Evolutionary conservation across 2,797 vertebrate species (phyloP).

Genomic region (Helostoma temminkii): DNA sequence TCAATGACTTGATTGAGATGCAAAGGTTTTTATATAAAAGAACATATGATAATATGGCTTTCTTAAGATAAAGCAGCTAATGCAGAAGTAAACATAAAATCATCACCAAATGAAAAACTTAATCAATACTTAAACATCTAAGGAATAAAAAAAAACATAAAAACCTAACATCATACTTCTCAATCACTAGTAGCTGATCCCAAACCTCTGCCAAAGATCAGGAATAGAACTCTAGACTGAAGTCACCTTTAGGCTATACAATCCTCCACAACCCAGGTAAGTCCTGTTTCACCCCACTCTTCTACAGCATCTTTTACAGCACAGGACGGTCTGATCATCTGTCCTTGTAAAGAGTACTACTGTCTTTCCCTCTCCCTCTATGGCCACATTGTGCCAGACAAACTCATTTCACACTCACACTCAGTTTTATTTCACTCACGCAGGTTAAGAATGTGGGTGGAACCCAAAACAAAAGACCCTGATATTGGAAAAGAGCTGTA

Average conservation of each 20-base stretch:
- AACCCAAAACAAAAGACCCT: not conserved
- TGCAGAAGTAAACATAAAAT: not conserved
- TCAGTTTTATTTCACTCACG: not conserved
- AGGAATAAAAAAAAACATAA: too few species aligned
- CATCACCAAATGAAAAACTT: not conserved
- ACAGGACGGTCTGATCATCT: not conserved
- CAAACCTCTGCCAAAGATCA: too few species aligned
- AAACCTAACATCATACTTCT: too few species aligned
- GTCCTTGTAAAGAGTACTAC: not conserved
- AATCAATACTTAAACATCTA: too few species aligned
- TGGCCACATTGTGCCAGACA: not conserved
- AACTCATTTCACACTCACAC: not conserved
- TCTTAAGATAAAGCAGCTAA: not conserved
- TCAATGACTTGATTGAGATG: not conserved
- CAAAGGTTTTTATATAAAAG: not conserved
- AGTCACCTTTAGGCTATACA: not conserved
- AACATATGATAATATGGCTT: not conserved
- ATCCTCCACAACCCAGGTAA: not conserved
- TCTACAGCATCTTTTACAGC: not conserved
- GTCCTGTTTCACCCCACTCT: not conserved
- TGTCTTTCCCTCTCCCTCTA: not conserved
- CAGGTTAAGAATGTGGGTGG: constrained; percentile 6
- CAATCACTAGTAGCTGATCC: too few species aligned
- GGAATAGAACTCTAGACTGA: too few species aligned
- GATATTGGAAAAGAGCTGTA: constrained; percentile 4